Conservation (phyloP, 2,113 vertebrate genomes). For the Nothoprocta perdicaria region DNA sequence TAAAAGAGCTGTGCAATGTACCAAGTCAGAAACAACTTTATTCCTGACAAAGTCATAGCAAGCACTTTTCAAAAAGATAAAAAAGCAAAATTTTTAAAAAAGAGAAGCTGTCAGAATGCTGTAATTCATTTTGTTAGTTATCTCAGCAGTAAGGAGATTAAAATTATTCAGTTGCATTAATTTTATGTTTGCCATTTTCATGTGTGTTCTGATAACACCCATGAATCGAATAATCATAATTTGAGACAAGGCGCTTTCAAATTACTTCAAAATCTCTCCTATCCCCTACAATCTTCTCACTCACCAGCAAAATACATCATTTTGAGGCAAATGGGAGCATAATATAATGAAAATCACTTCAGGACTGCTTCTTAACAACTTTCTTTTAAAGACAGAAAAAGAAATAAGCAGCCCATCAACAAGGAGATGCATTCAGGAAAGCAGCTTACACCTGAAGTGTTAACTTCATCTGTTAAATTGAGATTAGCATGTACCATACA, state of each 20-base stretch:
- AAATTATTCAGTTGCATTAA: background rate
- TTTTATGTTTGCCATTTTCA: background rate
- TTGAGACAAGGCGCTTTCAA: background rate
- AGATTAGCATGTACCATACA: background rate
- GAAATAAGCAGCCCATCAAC: background rate
- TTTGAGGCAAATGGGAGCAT: background rate
- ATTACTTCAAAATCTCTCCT: background rate
- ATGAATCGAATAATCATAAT: background rate
- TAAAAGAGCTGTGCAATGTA: background rate
- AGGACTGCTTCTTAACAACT: background rate
- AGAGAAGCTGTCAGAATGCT: background rate
- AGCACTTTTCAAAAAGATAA: background rate
- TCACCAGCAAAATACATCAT: background rate
- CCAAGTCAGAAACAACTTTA: background rate
- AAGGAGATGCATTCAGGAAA: background rate
- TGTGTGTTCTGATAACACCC: background rate
- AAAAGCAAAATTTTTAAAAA: background rate
- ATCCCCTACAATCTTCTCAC: background rate
- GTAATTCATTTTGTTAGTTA: background rate
- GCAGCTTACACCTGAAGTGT: accelerated
- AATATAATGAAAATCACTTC: background rate
- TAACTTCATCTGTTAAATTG: background rate
- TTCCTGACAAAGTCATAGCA: background rate
- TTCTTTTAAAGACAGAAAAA: background rate
- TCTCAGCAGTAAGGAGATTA: background rate